Evolutionary conservation across 2,113 vertebrate species (phyloP).

Genomic region (Strix aluco): DNA sequence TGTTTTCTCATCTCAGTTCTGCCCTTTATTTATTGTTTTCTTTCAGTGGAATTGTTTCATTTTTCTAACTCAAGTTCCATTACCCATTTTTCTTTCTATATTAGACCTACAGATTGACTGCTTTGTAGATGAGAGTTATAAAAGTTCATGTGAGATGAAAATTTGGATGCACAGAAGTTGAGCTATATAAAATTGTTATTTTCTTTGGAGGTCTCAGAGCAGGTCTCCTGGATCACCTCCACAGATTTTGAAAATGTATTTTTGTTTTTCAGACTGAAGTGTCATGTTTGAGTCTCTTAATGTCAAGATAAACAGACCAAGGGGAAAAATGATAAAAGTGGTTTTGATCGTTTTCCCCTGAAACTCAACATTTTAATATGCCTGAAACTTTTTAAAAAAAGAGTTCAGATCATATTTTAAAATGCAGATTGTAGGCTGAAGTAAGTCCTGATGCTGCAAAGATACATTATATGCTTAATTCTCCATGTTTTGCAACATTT

Average conservation of each 20-base stretch:
- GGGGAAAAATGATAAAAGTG: rapidly evolving
- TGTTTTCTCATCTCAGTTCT: not conserved
- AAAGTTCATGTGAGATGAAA: not conserved
- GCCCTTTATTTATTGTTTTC: not conserved
- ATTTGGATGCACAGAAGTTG: not conserved
- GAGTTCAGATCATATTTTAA: not conserved
- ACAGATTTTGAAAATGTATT: not conserved
- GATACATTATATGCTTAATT: not conserved
- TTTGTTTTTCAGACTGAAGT: not conserved
- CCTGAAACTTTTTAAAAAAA: not conserved
- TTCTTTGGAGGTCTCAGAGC: not conserved
- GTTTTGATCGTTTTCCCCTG: not conserved
- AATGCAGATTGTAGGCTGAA: not conserved
- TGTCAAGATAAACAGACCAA: not conserved
- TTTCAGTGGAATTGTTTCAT: not conserved
- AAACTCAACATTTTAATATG: not conserved
- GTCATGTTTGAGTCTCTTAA: not conserved
- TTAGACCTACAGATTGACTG: not conserved
- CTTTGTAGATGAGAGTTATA: not conserved
- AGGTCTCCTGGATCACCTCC: not conserved
- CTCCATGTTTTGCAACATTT: not conserved
- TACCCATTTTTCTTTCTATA: not conserved
- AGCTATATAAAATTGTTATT: not conserved
- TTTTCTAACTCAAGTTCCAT: not conserved
- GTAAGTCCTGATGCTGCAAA: not conserved